These are phyloP conservation scores for Ectemnius continuus DNA, from an alignment of 2,888 invertebrate genomes.

Conservation along the genomic window DNA sequence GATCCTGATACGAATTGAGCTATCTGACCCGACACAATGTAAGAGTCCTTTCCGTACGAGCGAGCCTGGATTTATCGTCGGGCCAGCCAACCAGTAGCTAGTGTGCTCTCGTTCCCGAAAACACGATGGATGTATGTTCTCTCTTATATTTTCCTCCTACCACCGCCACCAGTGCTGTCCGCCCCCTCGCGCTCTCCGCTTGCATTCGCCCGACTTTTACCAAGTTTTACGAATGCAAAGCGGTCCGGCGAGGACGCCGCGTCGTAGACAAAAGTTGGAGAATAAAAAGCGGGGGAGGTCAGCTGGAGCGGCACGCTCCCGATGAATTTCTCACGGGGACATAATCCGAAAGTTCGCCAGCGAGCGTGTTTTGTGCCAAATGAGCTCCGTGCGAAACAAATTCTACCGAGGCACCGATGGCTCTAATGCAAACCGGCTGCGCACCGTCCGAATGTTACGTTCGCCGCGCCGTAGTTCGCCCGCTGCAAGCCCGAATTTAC, in stretches of 20 bases:
- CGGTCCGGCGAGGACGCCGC: background rate
- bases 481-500: too few relatives aligned
- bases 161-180: slow-evolving; percentile 1
- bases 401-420: too few relatives aligned
- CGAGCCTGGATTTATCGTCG: slow-evolving; percentile 55
- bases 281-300: background rate
- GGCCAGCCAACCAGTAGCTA: slow-evolving; percentile 26
- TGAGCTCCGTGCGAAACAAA: too few relatives aligned
- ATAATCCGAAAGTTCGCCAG: too few relatives aligned
- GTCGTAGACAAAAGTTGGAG: background rate
- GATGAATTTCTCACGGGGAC: slow-evolving; percentile 1
- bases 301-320: slow-evolving; percentile 3
- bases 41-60: slow-evolving; percentile 49
- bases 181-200: background rate
- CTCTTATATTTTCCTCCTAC: slow-evolving; percentile 31
- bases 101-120: slow-evolving; percentile 27
- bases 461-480: too few relatives aligned
- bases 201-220: background rate
- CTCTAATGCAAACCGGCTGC: too few relatives aligned
- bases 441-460: too few relatives aligned
- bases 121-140: slow-evolving; percentile 30
- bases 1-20: slow-evolving; percentile 57
- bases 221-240: slow-evolving; percentile 26
- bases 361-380: too few relatives aligned
- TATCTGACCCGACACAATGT: slow-evolving; percentile 55